Evolutionary conservation across 2,888 invertebrate genomes (phyloP), one percentile per base, ranked within the genome.

Genomic region (Oscheius sp.): DNA sequence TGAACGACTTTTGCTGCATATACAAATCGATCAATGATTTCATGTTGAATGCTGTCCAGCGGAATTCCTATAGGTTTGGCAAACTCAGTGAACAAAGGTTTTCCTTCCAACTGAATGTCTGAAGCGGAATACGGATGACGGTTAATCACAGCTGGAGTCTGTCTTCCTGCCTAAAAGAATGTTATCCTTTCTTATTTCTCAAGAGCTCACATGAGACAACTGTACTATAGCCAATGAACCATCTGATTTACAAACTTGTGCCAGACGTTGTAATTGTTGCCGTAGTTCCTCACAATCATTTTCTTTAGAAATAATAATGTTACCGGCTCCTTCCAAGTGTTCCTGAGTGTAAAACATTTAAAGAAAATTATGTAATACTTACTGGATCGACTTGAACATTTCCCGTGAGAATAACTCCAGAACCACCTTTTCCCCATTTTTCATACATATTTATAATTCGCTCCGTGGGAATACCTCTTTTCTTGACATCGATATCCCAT

Each of bases 361-460:
- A n/a, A n/a, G n/a, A n/a, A n/a, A 26, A 26, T 24, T 26, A 30
- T n/a, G 8, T 47, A 26, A 54, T 20, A 54, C 62, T 51, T 50
- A 74, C 74, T 41, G 70, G 73, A 41, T 79, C 73, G 24, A 80
- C 74, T 14, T 64, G 36, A 12, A 77, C 74, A 62, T 80, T 80
- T 66, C 80, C 80, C 38, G 75, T 80, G 14, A 80, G 65, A 49
- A 80, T 72, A 17, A 77, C 67, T 61, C 80, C 80, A 38, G 74
- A 80, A n/a, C 75, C 73, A 30, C 80, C 80, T 36, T 78, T 71
- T 17, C 69, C 73, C 75, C 77, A 80, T 44, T 80, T 80, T 41
- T 71, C 68, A 54, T 80, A 80, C 30, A 72, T 38, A 28, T 74
- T 74, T 17, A 74, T 36, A 36, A 74, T 66, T n/a, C 50, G 47